phyloP scores from a whole-genome alignment of 2,797 vertebrate species.

The Cetoscarus ocellatus region DNA sequence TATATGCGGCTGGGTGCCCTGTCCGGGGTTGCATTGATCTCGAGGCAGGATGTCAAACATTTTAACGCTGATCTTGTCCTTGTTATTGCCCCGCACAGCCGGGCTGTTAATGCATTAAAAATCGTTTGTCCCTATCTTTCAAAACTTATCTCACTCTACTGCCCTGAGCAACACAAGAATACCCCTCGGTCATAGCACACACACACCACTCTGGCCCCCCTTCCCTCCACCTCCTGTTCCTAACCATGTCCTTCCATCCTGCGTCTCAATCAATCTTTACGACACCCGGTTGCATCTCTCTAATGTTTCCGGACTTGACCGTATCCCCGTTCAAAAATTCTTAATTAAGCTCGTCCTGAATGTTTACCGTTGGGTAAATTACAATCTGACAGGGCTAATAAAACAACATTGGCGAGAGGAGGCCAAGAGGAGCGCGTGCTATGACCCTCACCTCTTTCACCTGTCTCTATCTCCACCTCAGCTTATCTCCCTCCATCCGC shows the following conservation, averaged over 20 bases:
- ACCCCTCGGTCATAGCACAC: constrained; percentile 76
- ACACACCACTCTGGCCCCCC: constrained; percentile 70
- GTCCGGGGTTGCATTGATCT: constrained; percentile 86
- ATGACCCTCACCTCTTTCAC: constrained; percentile 71
- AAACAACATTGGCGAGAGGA: constrained; percentile 81
- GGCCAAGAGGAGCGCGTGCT: constrained; percentile 71
- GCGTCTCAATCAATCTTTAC: constrained; percentile 97
- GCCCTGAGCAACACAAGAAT: constrained; percentile 88
- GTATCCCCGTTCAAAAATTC: constrained; percentile 98
- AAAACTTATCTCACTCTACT: constrained; percentile 86
- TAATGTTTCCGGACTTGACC: constrained; percentile 97
- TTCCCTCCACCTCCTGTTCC: constrained; percentile 71
- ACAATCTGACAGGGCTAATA: constrained; percentile 95
- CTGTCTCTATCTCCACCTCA: constrained; percentile 72
- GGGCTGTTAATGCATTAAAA: constrained; percentile 94
- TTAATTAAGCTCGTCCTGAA: constrained; percentile 99
- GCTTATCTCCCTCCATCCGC: constrained; percentile 78
- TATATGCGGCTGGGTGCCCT: constrained; percentile 66
- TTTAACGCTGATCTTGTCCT: constrained; percentile 83
- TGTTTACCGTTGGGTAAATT: constrained; percentile 99
- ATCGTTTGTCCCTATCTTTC: constrained; percentile 90
- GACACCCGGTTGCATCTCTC: constrained; percentile 94
- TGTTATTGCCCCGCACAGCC: constrained; percentile 86
- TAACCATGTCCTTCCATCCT: constrained; percentile 81
- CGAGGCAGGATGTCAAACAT: constrained; percentile 90